A percentile compares a stretch with the other conserved stretches of the same genome.
These are phyloP conservation scores for Scrobipalpa atriplicella DNA, from an alignment of 2,888 invertebrate genomes.

Conservation along the genomic window DNA sequence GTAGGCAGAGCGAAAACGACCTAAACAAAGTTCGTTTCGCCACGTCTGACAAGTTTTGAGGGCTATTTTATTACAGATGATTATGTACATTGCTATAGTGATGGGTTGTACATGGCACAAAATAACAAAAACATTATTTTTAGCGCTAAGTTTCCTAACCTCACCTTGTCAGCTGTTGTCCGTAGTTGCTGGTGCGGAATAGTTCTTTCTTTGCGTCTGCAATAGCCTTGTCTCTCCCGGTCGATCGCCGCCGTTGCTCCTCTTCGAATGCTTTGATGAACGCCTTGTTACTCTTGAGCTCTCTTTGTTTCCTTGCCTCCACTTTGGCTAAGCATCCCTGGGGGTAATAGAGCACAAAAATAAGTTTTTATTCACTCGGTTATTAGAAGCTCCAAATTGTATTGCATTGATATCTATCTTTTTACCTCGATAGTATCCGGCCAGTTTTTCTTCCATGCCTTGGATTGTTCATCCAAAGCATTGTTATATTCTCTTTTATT, in stretches of 20 bases:
- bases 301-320: constrained; percentile 42
- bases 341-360: not conserved
- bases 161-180: constrained; percentile 57
- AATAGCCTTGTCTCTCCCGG: constrained; percentile 41
- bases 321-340: constrained; percentile 48
- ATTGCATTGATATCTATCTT: not conserved
- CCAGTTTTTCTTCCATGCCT: constrained; percentile 57
- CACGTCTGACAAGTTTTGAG: too few species aligned
- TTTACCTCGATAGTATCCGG: constrained; percentile 55
- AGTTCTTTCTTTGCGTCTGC: constrained; percentile 52
- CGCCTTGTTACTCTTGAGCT: constrained; percentile 41
- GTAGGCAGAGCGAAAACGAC: too few species aligned
- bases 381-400: too few species aligned
- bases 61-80: too few species aligned
- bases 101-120: not conserved
- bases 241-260: constrained; percentile 37
- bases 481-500: constrained; percentile 46
- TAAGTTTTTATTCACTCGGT: too few species aligned
- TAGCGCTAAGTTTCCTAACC: not conserved
- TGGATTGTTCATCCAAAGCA: constrained; percentile 52
- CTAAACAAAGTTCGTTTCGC: too few species aligned
- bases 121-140: not conserved
- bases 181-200: constrained; percentile 58
- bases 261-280: constrained; percentile 38
- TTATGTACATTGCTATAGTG: too few species aligned